Conservation (phyloP, 2,797 vertebrate species). For the Ptychobarbus kaznakovi region DNA sequence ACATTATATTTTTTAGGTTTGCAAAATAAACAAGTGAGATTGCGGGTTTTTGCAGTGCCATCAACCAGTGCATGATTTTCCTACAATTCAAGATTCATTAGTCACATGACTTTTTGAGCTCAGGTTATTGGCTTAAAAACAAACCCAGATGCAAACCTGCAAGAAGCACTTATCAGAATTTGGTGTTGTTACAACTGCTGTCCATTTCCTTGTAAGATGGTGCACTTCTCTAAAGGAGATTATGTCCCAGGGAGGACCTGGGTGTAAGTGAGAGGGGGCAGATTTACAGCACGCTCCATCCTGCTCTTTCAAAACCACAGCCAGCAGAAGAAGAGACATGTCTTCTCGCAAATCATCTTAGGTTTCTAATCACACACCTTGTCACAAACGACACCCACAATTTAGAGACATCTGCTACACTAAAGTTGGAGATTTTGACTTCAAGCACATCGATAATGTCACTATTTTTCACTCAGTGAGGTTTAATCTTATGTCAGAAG, state of each 20-base stretch:
- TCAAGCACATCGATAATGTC: background rate
- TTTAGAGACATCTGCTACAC: slow-evolving; percentile 35
- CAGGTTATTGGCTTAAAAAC: background rate
- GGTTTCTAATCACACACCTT: slow-evolving; percentile 50
- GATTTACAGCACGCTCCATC: slow-evolving; percentile 57
- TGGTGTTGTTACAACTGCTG: slow-evolving; percentile 41
- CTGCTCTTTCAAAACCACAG: slow-evolving; percentile 47
- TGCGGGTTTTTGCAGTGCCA: background rate
- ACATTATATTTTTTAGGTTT: background rate
- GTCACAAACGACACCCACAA: slow-evolving; percentile 36
- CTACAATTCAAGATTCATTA: background rate
- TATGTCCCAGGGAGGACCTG: slow-evolving; percentile 40
- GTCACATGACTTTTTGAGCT: background rate
- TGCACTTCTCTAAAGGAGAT: slow-evolving; percentile 49
- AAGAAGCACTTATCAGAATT: slow-evolving; percentile 41
- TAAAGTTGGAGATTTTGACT: slow-evolving; percentile 37
- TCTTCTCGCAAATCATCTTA: slow-evolving; percentile 52
- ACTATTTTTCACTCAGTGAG: slow-evolving; percentile 20
- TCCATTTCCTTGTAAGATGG: slow-evolving; percentile 35
- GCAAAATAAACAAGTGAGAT: background rate
- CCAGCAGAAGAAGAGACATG: slow-evolving; percentile 39
- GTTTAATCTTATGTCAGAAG: slow-evolving; percentile 9
- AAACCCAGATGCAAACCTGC: background rate
- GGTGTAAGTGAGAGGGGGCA: slow-evolving; percentile 28
- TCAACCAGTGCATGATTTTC: background rate